Conservation (phyloP, 2,113 vertebrate genomes). For the Brienomyrus longianalis region DNA sequence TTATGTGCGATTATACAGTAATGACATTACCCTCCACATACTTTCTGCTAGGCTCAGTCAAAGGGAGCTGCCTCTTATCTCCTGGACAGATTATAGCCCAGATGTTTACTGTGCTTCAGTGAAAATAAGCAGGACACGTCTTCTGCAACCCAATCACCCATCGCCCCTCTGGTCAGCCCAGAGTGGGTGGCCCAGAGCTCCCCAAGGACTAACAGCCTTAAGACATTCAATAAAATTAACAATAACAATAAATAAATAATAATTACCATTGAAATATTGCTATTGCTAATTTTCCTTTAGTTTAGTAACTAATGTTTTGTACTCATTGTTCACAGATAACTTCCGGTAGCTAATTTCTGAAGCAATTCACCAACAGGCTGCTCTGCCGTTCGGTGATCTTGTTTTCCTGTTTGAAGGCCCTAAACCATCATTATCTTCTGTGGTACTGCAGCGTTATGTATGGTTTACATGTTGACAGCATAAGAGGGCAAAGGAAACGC, state of each 20-base stretch:
- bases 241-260: neutral
- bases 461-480: constrained; percentile 12
- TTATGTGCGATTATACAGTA: constrained; percentile 34
- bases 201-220: neutral
- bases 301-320: neutral
- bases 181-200: neutral
- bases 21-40: constrained; percentile 42
- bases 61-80: constrained; percentile 56
- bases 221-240: neutral
- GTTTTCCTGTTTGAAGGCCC: constrained; percentile 43
- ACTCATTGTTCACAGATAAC: neutral
- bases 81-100: constrained; percentile 51
- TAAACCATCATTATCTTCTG: neutral
- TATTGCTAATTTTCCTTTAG: neutral
- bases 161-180: constrained; percentile 15
- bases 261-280: neutral
- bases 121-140: constrained; percentile 62
- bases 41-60: constrained; percentile 46
- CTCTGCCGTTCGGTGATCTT: constrained; percentile 29
- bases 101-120: constrained; percentile 64
- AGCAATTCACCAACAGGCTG: neutral
- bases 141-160: constrained; percentile 44
- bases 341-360: neutral
- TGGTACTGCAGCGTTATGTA: neutral
- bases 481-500: neutral